A percentile compares a stretch with the other conserved stretches of the same genome.
phyloP scores from a whole-genome alignment of 2,797 vertebrate genomes.

The Gambusia yucatana region DNA sequence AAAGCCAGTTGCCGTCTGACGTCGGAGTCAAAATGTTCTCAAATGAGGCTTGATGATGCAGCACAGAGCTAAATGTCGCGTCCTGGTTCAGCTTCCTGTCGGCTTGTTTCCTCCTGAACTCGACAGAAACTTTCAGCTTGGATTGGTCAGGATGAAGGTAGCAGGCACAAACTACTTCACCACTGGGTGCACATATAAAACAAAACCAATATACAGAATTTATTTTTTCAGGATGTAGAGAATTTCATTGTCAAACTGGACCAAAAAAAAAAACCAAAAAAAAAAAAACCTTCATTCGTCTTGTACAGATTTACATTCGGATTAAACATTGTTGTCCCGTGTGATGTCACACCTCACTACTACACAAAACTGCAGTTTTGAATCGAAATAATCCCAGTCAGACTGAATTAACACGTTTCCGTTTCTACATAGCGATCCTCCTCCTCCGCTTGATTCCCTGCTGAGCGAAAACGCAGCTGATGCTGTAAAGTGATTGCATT shows the following conservation, averaged over 20 bases:
- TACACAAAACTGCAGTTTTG: not conserved
- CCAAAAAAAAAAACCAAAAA: too few relatives aligned
- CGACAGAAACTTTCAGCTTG: not conserved
- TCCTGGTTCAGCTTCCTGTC: not conserved
- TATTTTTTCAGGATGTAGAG: not conserved
- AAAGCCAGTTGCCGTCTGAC: not conserved
- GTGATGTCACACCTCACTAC: not conserved
- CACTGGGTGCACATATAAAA: too few relatives aligned
- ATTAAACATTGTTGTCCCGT: not conserved
- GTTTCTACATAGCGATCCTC: not conserved
- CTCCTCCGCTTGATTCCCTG: not conserved
- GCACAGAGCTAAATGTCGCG: not conserved
- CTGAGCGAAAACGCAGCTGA: slow-evolving; percentile 34
- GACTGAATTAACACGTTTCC: not conserved
- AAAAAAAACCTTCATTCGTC: not conserved
- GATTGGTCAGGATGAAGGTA: not conserved
- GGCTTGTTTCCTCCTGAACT: not conserved
- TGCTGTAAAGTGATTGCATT: slow-evolving; percentile 61
- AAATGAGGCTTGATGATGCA: not conserved
- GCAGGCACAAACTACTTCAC: not conserved
- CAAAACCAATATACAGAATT: not conserved
- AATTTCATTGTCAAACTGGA: not conserved
- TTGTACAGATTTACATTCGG: not conserved
- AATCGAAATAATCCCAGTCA: not conserved
- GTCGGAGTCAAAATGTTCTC: not conserved